Conservation (phyloP, 2,797 vertebrate species). For the Notolabrus celidotus region DNA sequence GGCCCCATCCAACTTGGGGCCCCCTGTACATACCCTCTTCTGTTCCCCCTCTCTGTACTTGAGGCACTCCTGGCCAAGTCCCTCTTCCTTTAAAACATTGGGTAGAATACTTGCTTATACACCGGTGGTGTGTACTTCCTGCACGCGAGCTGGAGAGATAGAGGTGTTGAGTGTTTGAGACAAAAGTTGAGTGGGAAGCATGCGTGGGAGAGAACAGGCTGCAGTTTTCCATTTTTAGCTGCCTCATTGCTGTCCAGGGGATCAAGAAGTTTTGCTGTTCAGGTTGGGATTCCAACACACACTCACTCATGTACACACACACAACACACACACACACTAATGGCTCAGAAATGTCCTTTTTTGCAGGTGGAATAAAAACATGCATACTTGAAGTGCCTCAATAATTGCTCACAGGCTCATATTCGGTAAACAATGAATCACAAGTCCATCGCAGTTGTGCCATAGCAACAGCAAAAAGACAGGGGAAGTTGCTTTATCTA, state of each 20-base stretch:
- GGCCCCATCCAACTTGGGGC: slow-evolving; percentile 53
- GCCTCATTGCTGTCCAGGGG: slow-evolving; percentile 49
- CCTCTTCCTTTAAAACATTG: slow-evolving; percentile 41
- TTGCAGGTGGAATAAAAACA: slow-evolving; percentile 66
- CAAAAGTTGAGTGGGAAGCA: slow-evolving; percentile 80
- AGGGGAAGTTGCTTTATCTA: slow-evolving; percentile 30
- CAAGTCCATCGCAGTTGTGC: slow-evolving; percentile 40
- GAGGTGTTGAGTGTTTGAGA: slow-evolving; percentile 75
- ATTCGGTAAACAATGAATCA: slow-evolving; percentile 64
- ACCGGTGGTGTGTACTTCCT: slow-evolving; percentile 70
- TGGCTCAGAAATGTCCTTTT: slow-evolving; percentile 52
- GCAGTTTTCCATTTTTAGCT: slow-evolving; percentile 81
- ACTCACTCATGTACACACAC: not conserved
- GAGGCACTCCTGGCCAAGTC: slow-evolving; percentile 22
- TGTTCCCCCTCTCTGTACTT: not conserved
- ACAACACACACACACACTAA: slow-evolving; percentile 17
- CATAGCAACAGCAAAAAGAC: slow-evolving; percentile 51
- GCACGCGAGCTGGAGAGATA: slow-evolving; percentile 53
- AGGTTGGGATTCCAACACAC: slow-evolving; percentile 44
- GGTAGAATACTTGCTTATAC: slow-evolving; percentile 36
- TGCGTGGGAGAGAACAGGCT: slow-evolving; percentile 74
- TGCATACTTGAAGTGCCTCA: slow-evolving; percentile 51
- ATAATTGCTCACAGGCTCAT: slow-evolving; percentile 64
- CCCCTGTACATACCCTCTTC: slow-evolving; percentile 4
- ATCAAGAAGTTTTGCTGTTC: slow-evolving; percentile 67